These are phyloP conservation scores for Pyrgus malvae DNA, from an alignment of 2,888 invertebrate species.

Conservation along the genomic window DNA sequence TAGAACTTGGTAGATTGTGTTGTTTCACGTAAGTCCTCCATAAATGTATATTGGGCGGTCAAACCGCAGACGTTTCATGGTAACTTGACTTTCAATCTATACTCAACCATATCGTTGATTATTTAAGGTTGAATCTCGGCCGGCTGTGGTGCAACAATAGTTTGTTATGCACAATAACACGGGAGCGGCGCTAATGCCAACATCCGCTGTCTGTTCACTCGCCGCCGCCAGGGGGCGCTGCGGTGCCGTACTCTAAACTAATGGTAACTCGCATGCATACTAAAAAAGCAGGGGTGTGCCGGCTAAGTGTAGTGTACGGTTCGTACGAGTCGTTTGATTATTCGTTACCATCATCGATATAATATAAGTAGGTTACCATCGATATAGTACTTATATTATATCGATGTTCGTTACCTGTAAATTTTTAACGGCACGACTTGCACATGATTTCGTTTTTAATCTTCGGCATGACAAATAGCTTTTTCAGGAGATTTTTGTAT, in stretches of 20 bases:
- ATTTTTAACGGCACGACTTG: too few species aligned
- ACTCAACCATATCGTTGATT: not conserved
- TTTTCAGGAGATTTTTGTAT: too few species aligned
- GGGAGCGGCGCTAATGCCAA: constrained; percentile 51
- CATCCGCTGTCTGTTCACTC: constrained; percentile 42
- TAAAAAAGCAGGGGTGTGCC: not conserved
- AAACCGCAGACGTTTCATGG: constrained; percentile 36
- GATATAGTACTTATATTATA: too few species aligned
- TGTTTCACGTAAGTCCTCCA: too few species aligned
- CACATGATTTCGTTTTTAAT: too few species aligned
- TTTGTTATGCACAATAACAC: constrained; percentile 44
- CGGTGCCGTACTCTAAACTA: constrained; percentile 9
- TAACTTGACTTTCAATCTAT: not conserved
- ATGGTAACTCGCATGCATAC: constrained; percentile 9
- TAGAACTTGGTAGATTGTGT: too few species aligned
- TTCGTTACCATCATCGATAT: too few species aligned
- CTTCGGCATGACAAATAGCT: too few species aligned
- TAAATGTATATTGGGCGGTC: constrained; percentile 36
- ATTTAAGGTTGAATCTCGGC: constrained; percentile 3
- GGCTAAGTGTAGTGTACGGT: too few species aligned
- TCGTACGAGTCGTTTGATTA: too few species aligned
- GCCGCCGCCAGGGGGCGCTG: constrained; percentile 24
- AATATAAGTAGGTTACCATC: too few species aligned
- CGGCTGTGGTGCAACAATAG: constrained; percentile 29
- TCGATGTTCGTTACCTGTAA: too few species aligned